phyloP scores from a whole-genome alignment of 30 jellyfish, hydroid and myxozoan genomes.

The Euphysa ruthae region DNA sequence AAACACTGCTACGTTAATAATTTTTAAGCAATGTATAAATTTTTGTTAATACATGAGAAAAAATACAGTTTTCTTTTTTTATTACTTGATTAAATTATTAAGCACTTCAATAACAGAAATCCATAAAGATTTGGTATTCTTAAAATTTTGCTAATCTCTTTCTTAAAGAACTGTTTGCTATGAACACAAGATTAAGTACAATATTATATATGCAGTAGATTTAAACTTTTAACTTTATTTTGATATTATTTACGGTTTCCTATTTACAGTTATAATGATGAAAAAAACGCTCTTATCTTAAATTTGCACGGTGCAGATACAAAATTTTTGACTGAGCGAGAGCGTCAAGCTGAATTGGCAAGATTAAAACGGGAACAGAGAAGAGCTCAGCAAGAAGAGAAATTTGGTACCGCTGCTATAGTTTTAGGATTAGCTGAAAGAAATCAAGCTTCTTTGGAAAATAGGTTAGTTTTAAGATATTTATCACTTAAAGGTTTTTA shows the following conservation, averaged over 20 bases:
- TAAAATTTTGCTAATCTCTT: no score
- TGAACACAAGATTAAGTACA: no score
- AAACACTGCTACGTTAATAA: no score
- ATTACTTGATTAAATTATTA: no score
- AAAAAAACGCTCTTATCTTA: slow-evolving; percentile 70
- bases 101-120: no score
- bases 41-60: no score
- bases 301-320: slow-evolving; percentile 74
- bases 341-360: slow-evolving; percentile 80
- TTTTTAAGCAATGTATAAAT: no score
- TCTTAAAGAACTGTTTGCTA: no score
- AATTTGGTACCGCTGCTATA: slow-evolving; percentile 90
- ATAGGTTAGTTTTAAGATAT: slow-evolving; percentile 29
- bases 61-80: no score
- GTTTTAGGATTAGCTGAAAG: slow-evolving; percentile 84
- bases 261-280: slow-evolving; percentile 60
- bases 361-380: slow-evolving; percentile 72
- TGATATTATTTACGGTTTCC: not conserved
- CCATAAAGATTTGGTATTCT: no score
- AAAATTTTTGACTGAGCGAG: slow-evolving; percentile 54
- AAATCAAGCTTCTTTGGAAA: slow-evolving; percentile 61
- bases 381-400: slow-evolving; percentile 75
- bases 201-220: no score
- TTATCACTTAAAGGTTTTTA: not conserved
- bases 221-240: not conserved